Percentiles rank a stretch among this genome's conserved stretches.
These are phyloP conservation scores for Trematomus loennbergii DNA, from an alignment of 2,113 vertebrate species.

Conservation along the genomic window DNA sequence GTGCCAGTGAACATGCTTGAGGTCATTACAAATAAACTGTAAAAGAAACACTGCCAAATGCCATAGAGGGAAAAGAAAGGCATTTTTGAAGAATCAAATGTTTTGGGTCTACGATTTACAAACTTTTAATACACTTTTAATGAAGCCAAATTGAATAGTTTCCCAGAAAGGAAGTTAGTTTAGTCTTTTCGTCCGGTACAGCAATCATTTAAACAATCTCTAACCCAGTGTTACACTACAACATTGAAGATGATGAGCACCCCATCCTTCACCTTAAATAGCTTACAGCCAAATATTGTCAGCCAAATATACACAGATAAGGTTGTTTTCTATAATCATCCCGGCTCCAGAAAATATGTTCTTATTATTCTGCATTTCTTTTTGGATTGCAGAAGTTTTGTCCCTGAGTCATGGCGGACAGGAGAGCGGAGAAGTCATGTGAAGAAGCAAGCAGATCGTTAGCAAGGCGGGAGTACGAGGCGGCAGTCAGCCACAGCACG, in stretches of 20 bases:
- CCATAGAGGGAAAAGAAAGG: neutral
- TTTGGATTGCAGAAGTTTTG: slow-evolving; percentile 88
- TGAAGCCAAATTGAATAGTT: neutral
- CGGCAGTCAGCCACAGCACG: slow-evolving; percentile 93
- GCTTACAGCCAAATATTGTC: too few relatives aligned
- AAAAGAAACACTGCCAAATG: neutral
- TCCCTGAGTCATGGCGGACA: slow-evolving; percentile 99
- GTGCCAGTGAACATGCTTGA: neutral
- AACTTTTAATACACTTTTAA: neutral
- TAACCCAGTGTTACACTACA: neutral
- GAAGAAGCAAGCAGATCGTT: slow-evolving; percentile 98
- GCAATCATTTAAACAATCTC: neutral
- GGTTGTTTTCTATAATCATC: neutral
- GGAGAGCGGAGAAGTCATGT: slow-evolving; percentile 99
- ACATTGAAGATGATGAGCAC: neutral
- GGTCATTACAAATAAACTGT: neutral
- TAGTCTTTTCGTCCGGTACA: too few relatives aligned
- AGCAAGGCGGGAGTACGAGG: slow-evolving; percentile 95
- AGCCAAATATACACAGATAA: too few relatives aligned
- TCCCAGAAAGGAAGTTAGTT: neutral
- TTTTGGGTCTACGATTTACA: neutral
- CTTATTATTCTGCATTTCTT: neutral
- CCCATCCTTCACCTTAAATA: neutral
- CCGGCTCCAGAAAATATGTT: neutral
- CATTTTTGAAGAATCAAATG: neutral